Percentiles rank a stretch among this genome's conserved stretches.
Evolutionary conservation across 1,140 invertebrate species (phyloP).

Genomic region (Tyrophagus putrescentiae): DNA sequence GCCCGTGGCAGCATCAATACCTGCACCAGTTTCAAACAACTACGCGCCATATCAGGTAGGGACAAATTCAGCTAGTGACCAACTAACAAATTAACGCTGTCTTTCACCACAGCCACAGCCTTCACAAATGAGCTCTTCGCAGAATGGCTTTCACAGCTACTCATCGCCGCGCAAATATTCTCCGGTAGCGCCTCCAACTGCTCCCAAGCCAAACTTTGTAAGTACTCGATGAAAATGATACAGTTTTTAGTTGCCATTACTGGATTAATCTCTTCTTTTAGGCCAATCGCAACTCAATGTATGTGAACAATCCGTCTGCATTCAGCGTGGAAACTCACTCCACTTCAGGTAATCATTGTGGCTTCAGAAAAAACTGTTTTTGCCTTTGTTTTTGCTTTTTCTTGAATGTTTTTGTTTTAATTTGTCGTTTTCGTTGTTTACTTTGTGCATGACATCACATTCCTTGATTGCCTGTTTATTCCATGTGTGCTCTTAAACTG

Average conservation of each 20-base stretch:
- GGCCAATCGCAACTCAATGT: slow-evolving; percentile 11
- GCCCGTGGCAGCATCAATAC: not conserved
- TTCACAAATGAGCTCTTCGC: too few relatives aligned
- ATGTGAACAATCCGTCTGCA: not conserved
- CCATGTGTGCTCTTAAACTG: too few relatives aligned
- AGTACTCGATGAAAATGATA: not conserved
- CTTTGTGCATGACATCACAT: not conserved
- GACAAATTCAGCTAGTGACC: too few relatives aligned
- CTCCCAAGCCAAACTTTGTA: slow-evolving; percentile 19
- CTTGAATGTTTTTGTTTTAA: not conserved
- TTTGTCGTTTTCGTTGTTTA: not conserved
- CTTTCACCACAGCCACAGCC: not conserved
- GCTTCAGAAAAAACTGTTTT: not conserved
- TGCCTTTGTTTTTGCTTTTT: not conserved
- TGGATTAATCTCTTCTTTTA: not conserved
- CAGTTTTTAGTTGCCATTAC: not conserved
- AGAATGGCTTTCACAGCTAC: not conserved
- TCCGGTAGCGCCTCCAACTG: slow-evolving; percentile 10
- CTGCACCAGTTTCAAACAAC: not conserved
- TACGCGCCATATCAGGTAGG: slow-evolving; percentile 7
- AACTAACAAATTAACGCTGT: too few relatives aligned
- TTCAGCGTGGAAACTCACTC: slow-evolving; percentile 1
- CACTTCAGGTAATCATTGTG: not conserved
- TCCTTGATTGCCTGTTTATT: too few relatives aligned
- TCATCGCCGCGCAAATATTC: slow-evolving; percentile 8